These are phyloP conservation scores for Xylota segnis DNA, from an alignment of 2,888 invertebrate genomes.

Conservation along the genomic window DNA sequence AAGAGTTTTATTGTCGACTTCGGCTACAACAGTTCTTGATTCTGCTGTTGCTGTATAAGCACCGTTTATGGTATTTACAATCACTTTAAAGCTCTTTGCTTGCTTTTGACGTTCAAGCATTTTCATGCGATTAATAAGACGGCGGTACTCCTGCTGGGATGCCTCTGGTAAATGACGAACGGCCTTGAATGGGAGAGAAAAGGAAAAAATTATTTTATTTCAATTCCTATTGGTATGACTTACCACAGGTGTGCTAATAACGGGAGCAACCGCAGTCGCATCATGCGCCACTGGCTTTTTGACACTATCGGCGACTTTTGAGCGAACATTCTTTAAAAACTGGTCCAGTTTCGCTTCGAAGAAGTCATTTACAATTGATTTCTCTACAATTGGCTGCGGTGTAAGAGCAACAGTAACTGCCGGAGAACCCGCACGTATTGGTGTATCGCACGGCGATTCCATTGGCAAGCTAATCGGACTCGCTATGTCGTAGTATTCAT, in stretches of 20 bases:
- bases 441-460: constrained; percentile 80
- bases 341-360: constrained; percentile 82
- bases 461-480: constrained; percentile 81
- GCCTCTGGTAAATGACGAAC: constrained; percentile 83
- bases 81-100: constrained; percentile 48
- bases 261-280: neutral
- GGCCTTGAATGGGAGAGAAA: constrained; percentile 78
- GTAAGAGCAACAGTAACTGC: constrained; percentile 62
- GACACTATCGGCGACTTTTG: constrained; percentile 77
- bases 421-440: constrained; percentile 80
- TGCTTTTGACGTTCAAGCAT: constrained; percentile 82
- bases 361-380: constrained; percentile 79
- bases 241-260: constrained; percentile 80
- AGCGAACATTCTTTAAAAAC: constrained; percentile 81
- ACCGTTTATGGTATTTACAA: neutral
- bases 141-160: constrained; percentile 83
- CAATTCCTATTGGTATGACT: constrained; percentile 65
- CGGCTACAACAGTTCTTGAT: neutral
- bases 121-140: constrained; percentile 83
- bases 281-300: constrained; percentile 35
- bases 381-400: constrained; percentile 45
- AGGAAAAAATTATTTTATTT: constrained; percentile 22
- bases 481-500: constrained; percentile 79
- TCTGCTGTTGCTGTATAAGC: neutral
- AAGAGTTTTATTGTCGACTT: constrained; percentile 37